Conservation (phyloP, 2,888 invertebrate species). For the Eupithecia subumbrata region DNA sequence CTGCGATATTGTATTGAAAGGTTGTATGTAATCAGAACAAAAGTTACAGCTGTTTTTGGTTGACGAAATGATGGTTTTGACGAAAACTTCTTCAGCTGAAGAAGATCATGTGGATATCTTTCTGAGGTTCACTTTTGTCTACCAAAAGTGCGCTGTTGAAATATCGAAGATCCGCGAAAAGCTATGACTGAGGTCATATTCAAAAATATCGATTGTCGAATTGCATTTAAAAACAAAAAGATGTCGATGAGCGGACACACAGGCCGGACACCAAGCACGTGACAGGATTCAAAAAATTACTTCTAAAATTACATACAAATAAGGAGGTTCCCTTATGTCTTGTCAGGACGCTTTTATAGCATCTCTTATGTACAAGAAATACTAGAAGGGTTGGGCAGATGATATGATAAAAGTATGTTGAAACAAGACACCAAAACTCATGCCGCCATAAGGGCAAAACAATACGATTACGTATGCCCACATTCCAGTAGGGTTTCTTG, state of each 20-base stretch:
- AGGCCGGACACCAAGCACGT: conserved; percentile 42
- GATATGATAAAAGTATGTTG: conserved; percentile 54
- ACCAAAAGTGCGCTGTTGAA: neutral
- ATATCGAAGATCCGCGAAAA: neutral
- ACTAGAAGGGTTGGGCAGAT: conserved; percentile 12
- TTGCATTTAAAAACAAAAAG: neutral
- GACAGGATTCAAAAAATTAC: conserved; percentile 26
- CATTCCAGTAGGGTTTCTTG: conserved; percentile 59
- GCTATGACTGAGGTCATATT: conserved; percentile 8
- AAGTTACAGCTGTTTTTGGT: neutral
- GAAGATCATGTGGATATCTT: neutral
- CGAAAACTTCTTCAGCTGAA: neutral
- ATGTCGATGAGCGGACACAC: conserved; percentile 33
- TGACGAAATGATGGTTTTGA: neutral
- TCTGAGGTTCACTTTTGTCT: neutral
- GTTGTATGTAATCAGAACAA: neutral
- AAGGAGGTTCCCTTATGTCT: neutral
- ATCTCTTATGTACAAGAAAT: neutral
- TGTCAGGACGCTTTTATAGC: neutral
- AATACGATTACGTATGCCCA: conserved; percentile 52
- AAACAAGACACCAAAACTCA: conserved; percentile 55
- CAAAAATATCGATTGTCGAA: conserved; percentile 25
- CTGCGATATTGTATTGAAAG: conserved; percentile 4
- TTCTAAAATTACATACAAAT: neutral
- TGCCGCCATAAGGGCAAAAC: conserved; percentile 55